Base-by-base conservation (phyloP, 2,797 vertebrate species). In the Zenarchopterus dispar region DNA sequence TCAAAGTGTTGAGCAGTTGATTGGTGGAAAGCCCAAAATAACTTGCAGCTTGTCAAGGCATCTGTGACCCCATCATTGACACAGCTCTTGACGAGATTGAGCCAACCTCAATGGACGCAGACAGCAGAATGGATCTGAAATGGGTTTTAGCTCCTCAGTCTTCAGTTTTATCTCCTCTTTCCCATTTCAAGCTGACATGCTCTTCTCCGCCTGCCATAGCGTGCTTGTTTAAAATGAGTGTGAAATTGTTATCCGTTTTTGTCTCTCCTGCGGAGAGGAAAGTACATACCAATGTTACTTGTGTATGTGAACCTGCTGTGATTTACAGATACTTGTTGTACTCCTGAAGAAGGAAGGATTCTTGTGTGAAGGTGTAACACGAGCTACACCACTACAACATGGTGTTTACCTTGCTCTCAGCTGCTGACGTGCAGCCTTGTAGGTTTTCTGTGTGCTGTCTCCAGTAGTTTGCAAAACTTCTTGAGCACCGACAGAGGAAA, bases 11-110 rank as follows among this genome's bases (percentile, higher is more conserved):
- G 64, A 47, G 68, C 52, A 16, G 47, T 24, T 84, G 78, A 90
- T 86, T 82, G 75, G 79, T 72, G 67, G 68, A 68, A 57, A 67
- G 64, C 70, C 70, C 52, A 54, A 79, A 88, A 88, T 82, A 86
- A 77, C 80, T 58, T 1, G 28, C 41, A 33, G 64, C 68, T 54
- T 64, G 75, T 78, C 65, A 6, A 43, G 11, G 57, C 70, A 24
- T 19, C 56, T 19, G 33, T 73, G 78, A 77, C 81, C 84, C 62
- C 54, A 48, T 75, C 74, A 71, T 68, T 80, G 84, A 84, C 78
- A 74, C 73, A 17, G 28, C 64, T 56, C 65, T 81, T 39, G 54
- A 56, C 54, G 1, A 67, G 76, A 87, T 78, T 71, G 70, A 65
- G 62, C 68, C 63, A 57, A 72, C 64, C 55, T 46, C 77, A 65